Conservation (phyloP, 2,113 vertebrate genomes). For the Poeciliopsis retropinna region DNA sequence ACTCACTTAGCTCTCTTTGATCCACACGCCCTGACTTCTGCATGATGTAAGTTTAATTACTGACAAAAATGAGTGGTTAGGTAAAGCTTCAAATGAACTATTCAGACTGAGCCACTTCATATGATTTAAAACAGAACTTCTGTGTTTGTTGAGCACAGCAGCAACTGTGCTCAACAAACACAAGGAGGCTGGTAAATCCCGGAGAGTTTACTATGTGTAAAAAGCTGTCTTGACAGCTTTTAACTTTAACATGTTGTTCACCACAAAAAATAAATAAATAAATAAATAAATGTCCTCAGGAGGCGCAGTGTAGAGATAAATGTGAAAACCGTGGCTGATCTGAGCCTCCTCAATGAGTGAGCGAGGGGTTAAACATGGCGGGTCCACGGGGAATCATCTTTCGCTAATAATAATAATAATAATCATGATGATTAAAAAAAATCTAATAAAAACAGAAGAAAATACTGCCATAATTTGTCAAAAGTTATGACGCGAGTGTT, state of each 20-base stretch:
- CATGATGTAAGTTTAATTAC: constrained; percentile 38
- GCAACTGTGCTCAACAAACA: not conserved
- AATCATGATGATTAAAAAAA: not conserved
- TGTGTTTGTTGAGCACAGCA: too few species aligned
- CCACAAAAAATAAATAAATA: not conserved
- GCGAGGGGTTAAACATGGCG: constrained; percentile 41
- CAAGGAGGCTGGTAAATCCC: not conserved
- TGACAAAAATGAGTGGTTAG: constrained; percentile 29
- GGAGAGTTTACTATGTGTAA: not conserved
- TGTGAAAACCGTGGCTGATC: not conserved
- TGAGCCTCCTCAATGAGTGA: not conserved
- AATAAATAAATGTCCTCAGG: not conserved
- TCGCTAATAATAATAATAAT: not conserved
- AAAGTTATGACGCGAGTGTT: not conserved
- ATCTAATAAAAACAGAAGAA: not conserved
- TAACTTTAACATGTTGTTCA: not conserved
- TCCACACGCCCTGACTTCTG: constrained; percentile 27
- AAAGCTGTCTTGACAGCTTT: not conserved
- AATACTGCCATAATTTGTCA: not conserved
- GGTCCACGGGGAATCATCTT: constrained; percentile 14
- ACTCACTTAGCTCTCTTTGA: constrained; percentile 66
- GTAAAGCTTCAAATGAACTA: constrained; percentile 16
- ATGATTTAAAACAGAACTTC: not conserved
- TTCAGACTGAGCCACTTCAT: not conserved
- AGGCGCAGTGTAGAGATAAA: not conserved